Base-by-base conservation (phyloP, 2,113 vertebrate species). In the Sclerurus mexicanus region DNA sequence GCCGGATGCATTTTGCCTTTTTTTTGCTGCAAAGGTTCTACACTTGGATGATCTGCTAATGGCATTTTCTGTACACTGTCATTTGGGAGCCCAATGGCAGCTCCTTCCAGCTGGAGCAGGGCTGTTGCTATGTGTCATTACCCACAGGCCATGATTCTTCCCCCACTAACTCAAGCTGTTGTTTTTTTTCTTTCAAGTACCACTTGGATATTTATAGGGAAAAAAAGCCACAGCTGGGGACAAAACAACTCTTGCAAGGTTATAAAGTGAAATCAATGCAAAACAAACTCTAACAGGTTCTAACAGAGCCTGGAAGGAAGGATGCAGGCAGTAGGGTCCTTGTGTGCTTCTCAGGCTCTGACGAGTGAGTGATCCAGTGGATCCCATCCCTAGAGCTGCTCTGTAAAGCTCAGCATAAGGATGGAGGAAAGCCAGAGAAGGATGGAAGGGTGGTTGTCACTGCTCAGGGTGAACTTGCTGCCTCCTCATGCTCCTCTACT, bases 111-210 rank as follows among this genome's bases (percentile, higher is more conserved):
- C 31, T 78, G 60, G 67, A 90, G 85, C 79, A 71, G 74, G 40
- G 66, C 89, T 97, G 64, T 96, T 95, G 92, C 96, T 96, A 95
- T 37, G 91, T 66, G 66, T 89, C 95, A 96, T 96, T 96, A 94
- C 93, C 87, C 94, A 89, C 2, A 59, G 93, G 93, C 94, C 93
- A 85, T 20, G 79, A 93, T 90, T 96, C 75, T 75, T 60, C 76
- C 93, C 69, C 87, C 89, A 74, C 94, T 79, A 84, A 81, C 80
- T 84, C 55, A 50, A 94, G 85, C 9, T 90, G 60, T 0, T 73
- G 83, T 42, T 1, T 77, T 87, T 49, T 35, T 71, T 39, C 76
- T 91, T 88, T 95, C 96, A 91, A 95, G 89, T 46, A 71, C 73
- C 24, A 11, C 89, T 87, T 33, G 42, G 73, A 64, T 96, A 94